phyloP scores from a whole-genome alignment of 2,888 invertebrate genomes.

The Hydrotaea diabolus region DNA sequence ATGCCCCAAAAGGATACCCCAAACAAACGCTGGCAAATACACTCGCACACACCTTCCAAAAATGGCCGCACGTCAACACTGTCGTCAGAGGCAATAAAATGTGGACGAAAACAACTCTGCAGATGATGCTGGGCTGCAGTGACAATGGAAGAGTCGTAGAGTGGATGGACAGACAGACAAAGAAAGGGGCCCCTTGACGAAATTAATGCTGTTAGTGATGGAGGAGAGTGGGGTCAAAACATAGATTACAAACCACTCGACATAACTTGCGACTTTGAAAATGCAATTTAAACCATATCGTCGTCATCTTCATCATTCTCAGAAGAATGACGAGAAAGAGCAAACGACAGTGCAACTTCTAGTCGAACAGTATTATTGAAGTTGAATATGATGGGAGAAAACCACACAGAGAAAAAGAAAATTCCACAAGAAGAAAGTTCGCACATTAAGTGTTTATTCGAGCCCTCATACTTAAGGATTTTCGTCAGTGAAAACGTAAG shows the following conservation, averaged over 20 bases:
- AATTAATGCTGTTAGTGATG: constrained; percentile 58
- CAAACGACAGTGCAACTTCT: too few species aligned
- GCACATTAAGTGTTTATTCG: too few species aligned
- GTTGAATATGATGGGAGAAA: neutral
- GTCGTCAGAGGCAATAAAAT: constrained; percentile 1
- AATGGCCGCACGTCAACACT: neutral
- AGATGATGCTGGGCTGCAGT: neutral
- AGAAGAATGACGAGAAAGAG: neutral
- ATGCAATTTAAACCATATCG: constrained; percentile 51
- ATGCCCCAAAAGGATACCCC: neutral
- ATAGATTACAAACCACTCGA: constrained; percentile 47
- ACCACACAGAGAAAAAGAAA: neutral
- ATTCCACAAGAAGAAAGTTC: neutral
- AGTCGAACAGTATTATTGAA: neutral
- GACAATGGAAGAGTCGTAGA: too few species aligned
- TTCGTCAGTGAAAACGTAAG: too few species aligned
- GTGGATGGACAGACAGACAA: neutral
- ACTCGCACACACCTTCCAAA: neutral
- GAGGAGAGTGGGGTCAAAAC: constrained; percentile 53
- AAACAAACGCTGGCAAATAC: neutral
- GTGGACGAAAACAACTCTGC: neutral
- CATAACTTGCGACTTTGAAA: constrained; percentile 54
- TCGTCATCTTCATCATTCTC: neutral
- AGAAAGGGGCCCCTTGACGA: constrained; percentile 52
- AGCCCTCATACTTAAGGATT: too few species aligned